Conservation (phyloP, 1,140 invertebrate genomes). For the Orussus abietinus region DNA sequence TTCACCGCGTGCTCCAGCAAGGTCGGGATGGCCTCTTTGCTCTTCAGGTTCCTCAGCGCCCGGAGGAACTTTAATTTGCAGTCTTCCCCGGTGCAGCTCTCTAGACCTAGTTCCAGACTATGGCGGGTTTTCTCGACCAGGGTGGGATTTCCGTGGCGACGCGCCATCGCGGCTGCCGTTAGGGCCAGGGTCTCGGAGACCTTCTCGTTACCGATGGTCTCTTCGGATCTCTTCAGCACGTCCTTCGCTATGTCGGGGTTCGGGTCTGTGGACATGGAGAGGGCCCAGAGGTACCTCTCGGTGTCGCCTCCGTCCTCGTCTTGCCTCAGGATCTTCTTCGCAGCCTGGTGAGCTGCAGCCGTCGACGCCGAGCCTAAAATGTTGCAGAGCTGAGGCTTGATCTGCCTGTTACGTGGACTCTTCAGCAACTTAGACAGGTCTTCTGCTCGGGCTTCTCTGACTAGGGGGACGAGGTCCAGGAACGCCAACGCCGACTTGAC, state of each 20-base stretch:
- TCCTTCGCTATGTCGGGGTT: conserved; percentile 59
- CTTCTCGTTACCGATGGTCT: conserved; percentile 55
- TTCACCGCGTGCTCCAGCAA: conserved; percentile 57
- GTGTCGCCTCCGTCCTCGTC: conserved; percentile 58
- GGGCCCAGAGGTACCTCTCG: conserved; percentile 71
- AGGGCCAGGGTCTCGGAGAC: conserved; percentile 63
- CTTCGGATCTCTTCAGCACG: conserved; percentile 52
- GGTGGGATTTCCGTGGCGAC: conserved; percentile 37
- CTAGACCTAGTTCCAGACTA: conserved; percentile 52
- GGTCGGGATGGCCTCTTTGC: conserved; percentile 55
- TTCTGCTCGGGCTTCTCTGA: conserved; percentile 56
- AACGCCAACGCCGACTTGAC: conserved; percentile 62
- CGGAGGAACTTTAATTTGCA: conserved; percentile 63
- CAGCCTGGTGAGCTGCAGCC: conserved; percentile 62
- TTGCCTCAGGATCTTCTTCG: conserved; percentile 62
- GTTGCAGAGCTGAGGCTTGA: conserved; percentile 65
- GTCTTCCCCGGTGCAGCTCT: conserved; percentile 54
- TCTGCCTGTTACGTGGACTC: conserved; percentile 31
- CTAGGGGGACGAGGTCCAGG: conserved; percentile 59
- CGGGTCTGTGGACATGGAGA: conserved; percentile 58
- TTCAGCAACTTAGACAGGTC: conserved; percentile 62
- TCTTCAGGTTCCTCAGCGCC: conserved; percentile 65
- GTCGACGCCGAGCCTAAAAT: conserved; percentile 68
- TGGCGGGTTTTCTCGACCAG: conserved; percentile 50
- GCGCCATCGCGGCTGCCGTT: conserved; percentile 61